Evolutionary conservation across 2,113 vertebrate species (phyloP).

Genomic region (Pteruthius melanotis): DNA sequence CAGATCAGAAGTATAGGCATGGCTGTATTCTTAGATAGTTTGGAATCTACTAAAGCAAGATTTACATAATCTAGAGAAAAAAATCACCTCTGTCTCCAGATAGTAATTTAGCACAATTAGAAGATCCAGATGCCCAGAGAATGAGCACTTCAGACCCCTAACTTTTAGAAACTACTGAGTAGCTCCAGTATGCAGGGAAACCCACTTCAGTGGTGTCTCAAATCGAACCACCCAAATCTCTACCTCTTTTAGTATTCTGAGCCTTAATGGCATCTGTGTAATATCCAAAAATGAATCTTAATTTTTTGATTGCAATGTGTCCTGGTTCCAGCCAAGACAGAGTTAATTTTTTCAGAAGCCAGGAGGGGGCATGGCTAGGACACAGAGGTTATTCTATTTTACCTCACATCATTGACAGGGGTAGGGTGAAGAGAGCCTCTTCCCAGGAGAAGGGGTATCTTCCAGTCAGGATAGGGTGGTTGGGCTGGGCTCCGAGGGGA

Average conservation of each 20-base stretch:
- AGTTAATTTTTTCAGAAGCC: neutral
- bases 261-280: neutral
- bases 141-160: neutral
- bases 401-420: no score
- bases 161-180: neutral
- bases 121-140: neutral
- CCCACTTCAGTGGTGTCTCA: neutral
- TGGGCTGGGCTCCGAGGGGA: accelerated
- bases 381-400: neutral
- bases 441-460: neutral
- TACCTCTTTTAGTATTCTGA: neutral
- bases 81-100: neutral
- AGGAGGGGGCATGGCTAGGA: neutral
- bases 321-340: neutral
- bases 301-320: neutral
- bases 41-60: neutral
- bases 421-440: neutral
- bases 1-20: neutral
- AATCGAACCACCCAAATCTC: neutral
- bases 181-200: neutral
- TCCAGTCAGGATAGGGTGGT: neutral
- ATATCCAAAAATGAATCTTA: neutral
- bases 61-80: neutral
- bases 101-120: neutral
- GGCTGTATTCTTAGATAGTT: neutral